A percentile compares a stretch with the other conserved stretches of the same genome.
These are phyloP conservation scores for Triplophysa tibetana DNA, from an alignment of 2,113 vertebrate species.

Conservation along the genomic window DNA sequence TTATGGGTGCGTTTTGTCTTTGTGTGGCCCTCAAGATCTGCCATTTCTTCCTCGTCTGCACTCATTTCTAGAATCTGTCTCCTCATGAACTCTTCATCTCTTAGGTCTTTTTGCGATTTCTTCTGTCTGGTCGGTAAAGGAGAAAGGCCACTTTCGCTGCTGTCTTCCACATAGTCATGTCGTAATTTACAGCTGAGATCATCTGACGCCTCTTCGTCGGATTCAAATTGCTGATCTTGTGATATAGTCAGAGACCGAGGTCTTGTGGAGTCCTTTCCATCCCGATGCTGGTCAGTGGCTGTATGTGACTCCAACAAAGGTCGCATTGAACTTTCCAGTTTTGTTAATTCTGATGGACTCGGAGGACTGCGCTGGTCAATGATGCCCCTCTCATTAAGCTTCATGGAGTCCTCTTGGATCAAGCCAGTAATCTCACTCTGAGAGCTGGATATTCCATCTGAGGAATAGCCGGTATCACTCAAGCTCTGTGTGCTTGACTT, in stretches of 20 bases:
- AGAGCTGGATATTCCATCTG: slow-evolving; percentile 93
- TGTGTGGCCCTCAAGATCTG: slow-evolving; percentile 75
- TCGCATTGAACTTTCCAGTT: slow-evolving; percentile 87
- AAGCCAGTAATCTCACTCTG: slow-evolving; percentile 93
- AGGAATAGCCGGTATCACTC: slow-evolving; percentile 97
- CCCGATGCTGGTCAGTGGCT: slow-evolving; percentile 49
- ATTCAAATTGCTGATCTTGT: slow-evolving; percentile 83
- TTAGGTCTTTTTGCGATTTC: slow-evolving; percentile 77
- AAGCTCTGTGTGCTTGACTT: slow-evolving; percentile 93
- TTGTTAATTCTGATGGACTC: slow-evolving; percentile 90
- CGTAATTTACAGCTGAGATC: slow-evolving; percentile 93
- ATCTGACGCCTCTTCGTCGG: slow-evolving; percentile 91
- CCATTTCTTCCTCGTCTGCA: slow-evolving; percentile 91
- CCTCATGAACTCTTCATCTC: slow-evolving; percentile 96
- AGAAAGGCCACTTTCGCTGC: slow-evolving; percentile 92
- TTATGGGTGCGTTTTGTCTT: slow-evolving; percentile 79
- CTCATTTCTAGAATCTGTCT: slow-evolving; percentile 98
- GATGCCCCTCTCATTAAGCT: slow-evolving; percentile 84
- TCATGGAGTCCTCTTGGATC: slow-evolving; percentile 88
- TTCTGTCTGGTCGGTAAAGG: slow-evolving; percentile 82
- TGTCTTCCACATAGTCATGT: slow-evolving; percentile 95
- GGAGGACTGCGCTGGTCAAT: slow-evolving; percentile 72
- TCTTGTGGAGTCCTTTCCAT: slow-evolving; percentile 65
- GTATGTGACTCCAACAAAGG: slow-evolving; percentile 84
- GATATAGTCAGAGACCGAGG: slow-evolving; percentile 91